These are phyloP conservation scores for Drosophila lini DNA, from an alignment of 1,140 invertebrate species.

Conservation along the genomic window DNA sequence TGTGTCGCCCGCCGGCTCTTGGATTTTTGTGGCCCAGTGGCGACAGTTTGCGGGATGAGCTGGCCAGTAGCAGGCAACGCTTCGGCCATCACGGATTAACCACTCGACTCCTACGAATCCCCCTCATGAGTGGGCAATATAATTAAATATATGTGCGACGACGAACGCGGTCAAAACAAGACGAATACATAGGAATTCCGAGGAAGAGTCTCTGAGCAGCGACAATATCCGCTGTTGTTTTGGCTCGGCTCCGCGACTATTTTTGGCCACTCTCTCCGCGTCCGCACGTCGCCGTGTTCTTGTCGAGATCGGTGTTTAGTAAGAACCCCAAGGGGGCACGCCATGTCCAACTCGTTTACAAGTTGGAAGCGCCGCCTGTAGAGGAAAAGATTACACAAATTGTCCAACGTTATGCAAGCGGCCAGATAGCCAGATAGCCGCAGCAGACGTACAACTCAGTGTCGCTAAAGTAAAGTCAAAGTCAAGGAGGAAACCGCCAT, in stretches of 20 bases:
- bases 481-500: slow-evolving; percentile 38
- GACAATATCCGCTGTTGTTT: slow-evolving; percentile 59
- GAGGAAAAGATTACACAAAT: slow-evolving; percentile 35
- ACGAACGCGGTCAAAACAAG: slow-evolving; percentile 52
- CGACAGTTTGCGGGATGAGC: slow-evolving; percentile 43
- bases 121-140: slow-evolving; percentile 34
- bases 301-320: slow-evolving; percentile 26
- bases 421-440: slow-evolving; percentile 2
- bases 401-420: slow-evolving; percentile 65
- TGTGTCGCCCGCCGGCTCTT: slow-evolving; percentile 43
- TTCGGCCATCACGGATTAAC: slow-evolving; percentile 52
- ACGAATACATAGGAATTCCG: slow-evolving; percentile 52
- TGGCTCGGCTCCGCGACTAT: slow-evolving; percentile 73
- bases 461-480: slow-evolving; percentile 5
- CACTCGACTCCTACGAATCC: slow-evolving; percentile 12
- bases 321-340: slow-evolving; percentile 44
- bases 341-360: slow-evolving; percentile 77
- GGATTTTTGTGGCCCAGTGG: slow-evolving; percentile 44
- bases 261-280: slow-evolving; percentile 57
- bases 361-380: slow-evolving; percentile 62
- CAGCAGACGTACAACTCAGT: slow-evolving; percentile 3
- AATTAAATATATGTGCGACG: slow-evolving; percentile 39
- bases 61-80: slow-evolving; percentile 65
- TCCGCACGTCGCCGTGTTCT: slow-evolving; percentile 1
- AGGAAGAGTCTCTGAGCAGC: slow-evolving; percentile 38